phyloP scores from a whole-genome alignment of 1,140 invertebrate species.

The Drosophila equinoxialis region DNA sequence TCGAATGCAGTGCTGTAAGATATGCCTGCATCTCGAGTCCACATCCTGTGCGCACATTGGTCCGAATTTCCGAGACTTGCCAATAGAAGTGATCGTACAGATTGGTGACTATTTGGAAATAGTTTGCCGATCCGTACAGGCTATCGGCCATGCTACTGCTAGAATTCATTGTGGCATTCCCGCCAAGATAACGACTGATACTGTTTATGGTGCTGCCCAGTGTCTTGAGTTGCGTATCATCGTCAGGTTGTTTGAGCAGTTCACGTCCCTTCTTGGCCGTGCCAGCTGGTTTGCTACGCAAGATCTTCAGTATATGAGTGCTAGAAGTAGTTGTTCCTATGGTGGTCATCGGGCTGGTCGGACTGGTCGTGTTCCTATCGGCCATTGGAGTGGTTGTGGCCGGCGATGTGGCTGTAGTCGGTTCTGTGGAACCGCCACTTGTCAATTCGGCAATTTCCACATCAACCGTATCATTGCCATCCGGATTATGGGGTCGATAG shows the following conservation, averaged over 20 bases:
- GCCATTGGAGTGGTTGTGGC: constrained; percentile 14
- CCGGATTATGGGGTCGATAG: constrained; percentile 53
- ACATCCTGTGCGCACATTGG: constrained; percentile 68
- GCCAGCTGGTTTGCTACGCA: constrained; percentile 56
- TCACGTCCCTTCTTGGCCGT: constrained; percentile 66
- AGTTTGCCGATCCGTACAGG: constrained; percentile 66
- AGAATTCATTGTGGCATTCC: constrained; percentile 28
- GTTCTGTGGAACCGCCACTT: constrained; percentile 29
- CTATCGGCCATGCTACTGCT: constrained; percentile 61
- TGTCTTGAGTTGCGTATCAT: constrained; percentile 66
- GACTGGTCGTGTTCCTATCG: constrained; percentile 15
- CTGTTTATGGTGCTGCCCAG: constrained; percentile 71
- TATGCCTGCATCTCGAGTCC: constrained; percentile 78
- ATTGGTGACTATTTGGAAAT: constrained; percentile 80
- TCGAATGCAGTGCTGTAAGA: constrained; percentile 71
- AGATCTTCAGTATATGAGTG: constrained; percentile 74
- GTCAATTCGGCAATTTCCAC: constrained; percentile 58
- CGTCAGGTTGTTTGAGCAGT: constrained; percentile 63
- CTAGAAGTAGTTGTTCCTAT: constrained; percentile 37
- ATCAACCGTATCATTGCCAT: constrained; percentile 58
- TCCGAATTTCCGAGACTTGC: constrained; percentile 74
- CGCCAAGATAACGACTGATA: constrained; percentile 60
- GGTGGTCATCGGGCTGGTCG: not conserved
- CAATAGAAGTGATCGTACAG: constrained; percentile 81
- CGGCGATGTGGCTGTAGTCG: constrained; percentile 35